These are phyloP conservation scores for Eupithecia subumbrata DNA, from an alignment of 2,888 invertebrate genomes.

Conservation along the genomic window DNA sequence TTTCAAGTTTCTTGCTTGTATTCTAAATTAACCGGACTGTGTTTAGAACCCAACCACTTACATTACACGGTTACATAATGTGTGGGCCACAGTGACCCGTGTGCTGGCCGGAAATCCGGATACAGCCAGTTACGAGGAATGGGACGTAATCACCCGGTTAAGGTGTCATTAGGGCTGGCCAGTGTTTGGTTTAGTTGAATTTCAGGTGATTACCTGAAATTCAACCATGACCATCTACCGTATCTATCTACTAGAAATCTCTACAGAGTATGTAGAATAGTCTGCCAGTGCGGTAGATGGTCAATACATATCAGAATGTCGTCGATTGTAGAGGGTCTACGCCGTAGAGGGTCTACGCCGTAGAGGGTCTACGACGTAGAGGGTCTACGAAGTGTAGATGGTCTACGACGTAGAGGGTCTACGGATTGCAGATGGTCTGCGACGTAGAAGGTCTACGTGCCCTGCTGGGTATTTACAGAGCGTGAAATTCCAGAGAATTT, in stretches of 20 bases:
- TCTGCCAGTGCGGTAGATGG: background rate
- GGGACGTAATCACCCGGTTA: conserved; percentile 21
- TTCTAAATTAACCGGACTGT: background rate
- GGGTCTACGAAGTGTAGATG: background rate
- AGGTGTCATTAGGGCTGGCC: conserved; percentile 16
- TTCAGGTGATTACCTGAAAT: too few relatives aligned
- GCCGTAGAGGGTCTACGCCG: background rate
- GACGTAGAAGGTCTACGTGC: background rate
- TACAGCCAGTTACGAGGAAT: conserved; percentile 18
- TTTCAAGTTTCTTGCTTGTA: background rate
- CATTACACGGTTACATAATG: conserved; percentile 8
- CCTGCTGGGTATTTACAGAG: too few relatives aligned
- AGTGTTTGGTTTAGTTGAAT: conserved; percentile 4
- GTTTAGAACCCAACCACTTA: background rate
- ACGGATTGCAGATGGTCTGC: background rate
- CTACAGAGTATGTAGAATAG: background rate
- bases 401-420: conserved; percentile 4
- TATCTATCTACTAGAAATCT: too few relatives aligned
- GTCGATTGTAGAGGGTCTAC: conserved; percentile 10
- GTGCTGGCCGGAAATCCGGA: conserved; percentile 27
- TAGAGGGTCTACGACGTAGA: background rate
- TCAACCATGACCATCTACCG: too few relatives aligned
- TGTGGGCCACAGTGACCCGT: conserved; percentile 15
- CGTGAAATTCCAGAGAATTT: too few relatives aligned
- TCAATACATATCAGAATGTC: background rate